Conservation (phyloP, 2,888 invertebrate species). For the Lucinisca nassula region DNA sequence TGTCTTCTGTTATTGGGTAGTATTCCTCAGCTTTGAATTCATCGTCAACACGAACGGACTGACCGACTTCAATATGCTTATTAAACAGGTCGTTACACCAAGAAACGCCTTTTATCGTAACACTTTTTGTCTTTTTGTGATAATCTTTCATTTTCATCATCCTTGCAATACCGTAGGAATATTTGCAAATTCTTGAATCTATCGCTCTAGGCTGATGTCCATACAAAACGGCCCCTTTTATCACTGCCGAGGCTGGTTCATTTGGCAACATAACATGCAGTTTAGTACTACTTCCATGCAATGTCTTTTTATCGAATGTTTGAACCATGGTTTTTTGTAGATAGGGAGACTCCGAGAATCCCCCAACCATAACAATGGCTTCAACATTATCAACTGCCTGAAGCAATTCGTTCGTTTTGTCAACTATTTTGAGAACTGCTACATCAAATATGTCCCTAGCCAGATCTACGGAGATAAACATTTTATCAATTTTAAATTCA, state of each 20-base stretch:
- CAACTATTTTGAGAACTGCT: slow-evolving; percentile 14
- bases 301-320: slow-evolving; percentile 1
- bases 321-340: slow-evolving; percentile 10
- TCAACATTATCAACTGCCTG: slow-evolving; percentile 5
- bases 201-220: slow-evolving; percentile 55
- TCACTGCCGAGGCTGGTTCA: slow-evolving; percentile 52
- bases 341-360: slow-evolving; percentile 45
- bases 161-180: slow-evolving; percentile 4
- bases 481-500: slow-evolving; percentile 44
- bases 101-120: background rate
- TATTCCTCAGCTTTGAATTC: background rate
- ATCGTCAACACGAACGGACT: background rate
- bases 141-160: background rate
- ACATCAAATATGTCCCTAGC: slow-evolving; percentile 37
- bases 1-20: background rate
- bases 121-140: background rate
- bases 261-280: slow-evolving; percentile 30
- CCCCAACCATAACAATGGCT: slow-evolving; percentile 31
- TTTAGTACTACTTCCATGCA: background rate
- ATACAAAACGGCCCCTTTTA: slow-evolving; percentile 62
- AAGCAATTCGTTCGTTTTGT: background rate
- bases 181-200: slow-evolving; percentile 48
- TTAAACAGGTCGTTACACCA: slow-evolving; percentile 3
- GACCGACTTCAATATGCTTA: slow-evolving; percentile 2
- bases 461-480: slow-evolving; percentile 8